phyloP scores from a whole-genome alignment of 1,140 invertebrate species.

The Acromyrmex echinatior region DNA sequence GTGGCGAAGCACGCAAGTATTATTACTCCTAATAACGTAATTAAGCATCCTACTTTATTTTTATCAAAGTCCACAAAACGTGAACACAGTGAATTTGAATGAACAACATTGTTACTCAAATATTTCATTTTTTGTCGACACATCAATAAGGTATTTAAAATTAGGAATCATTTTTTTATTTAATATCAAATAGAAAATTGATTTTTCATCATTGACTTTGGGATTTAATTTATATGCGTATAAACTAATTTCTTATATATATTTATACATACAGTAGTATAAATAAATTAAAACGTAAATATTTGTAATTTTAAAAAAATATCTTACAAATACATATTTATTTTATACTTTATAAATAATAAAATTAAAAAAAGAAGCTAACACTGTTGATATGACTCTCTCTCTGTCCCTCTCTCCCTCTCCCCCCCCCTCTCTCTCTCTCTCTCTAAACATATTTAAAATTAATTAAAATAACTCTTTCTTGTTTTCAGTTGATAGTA shows the following conservation, averaged over 20 bases:
- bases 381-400: too few species aligned
- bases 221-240: neutral
- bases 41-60: constrained; percentile 11
- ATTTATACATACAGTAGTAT: neutral
- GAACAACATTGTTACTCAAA: neutral
- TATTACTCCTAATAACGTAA: constrained; percentile 10
- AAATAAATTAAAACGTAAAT: too few species aligned
- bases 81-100: neutral
- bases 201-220: neutral
- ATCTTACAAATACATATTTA: too few species aligned
- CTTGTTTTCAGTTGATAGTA: too few species aligned
- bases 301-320: too few species aligned
- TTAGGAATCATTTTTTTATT: neutral
- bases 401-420: too few species aligned
- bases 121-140: neutral
- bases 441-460: too few species aligned
- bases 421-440: too few species aligned
- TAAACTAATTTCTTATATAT: neutral
- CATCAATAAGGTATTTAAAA: neutral
- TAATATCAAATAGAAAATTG: neutral
- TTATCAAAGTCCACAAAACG: neutral
- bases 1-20: neutral
- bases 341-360: too few species aligned
- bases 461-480: too few species aligned
- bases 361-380: too few species aligned